Evolutionary conservation across 2,797 vertebrate genomes (phyloP).

Genomic region (Petrocephalus schoutedeni): DNA sequence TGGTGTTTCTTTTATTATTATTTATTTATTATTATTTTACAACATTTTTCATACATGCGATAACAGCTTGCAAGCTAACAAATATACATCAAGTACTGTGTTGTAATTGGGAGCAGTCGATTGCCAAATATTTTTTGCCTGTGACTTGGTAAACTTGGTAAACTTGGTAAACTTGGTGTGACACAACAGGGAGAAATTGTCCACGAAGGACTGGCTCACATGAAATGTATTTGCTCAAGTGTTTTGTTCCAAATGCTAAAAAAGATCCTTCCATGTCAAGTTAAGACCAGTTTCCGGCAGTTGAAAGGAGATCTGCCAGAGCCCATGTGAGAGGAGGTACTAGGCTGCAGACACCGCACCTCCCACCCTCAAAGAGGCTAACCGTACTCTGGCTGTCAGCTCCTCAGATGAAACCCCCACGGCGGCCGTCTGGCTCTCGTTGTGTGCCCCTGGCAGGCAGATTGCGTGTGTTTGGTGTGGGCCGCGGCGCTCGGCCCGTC

Average conservation of each 20-base stretch:
- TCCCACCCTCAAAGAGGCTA: not conserved
- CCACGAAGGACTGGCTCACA: not conserved
- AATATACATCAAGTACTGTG: not conserved
- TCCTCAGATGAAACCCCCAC: not conserved
- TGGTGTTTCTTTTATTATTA: constrained; percentile 22
- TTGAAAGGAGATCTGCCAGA: not conserved
- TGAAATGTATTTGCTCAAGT: not conserved
- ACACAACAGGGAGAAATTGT: not conserved
- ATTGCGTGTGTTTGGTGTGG: not conserved
- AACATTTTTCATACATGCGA: not conserved
- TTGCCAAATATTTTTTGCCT: not conserved
- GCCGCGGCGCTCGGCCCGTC: not conserved
- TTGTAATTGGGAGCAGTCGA: not conserved
- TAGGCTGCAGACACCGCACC: not conserved
- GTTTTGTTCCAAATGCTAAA: not conserved
- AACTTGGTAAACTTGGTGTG: not conserved
- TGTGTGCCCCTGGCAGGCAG: not conserved
- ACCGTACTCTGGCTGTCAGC: not conserved
- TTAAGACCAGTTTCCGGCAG: not conserved
- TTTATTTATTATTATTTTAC: constrained; percentile 29
- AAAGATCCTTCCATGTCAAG: not conserved
- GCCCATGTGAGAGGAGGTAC: not conserved
- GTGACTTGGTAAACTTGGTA: not conserved
- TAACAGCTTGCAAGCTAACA: not conserved
- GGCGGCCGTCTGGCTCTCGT: not conserved